Percentiles rank a stretch among this genome's conserved stretches.
phyloP scores from a whole-genome alignment of 2,113 vertebrate genomes.

The Myotis davidii region DNA sequence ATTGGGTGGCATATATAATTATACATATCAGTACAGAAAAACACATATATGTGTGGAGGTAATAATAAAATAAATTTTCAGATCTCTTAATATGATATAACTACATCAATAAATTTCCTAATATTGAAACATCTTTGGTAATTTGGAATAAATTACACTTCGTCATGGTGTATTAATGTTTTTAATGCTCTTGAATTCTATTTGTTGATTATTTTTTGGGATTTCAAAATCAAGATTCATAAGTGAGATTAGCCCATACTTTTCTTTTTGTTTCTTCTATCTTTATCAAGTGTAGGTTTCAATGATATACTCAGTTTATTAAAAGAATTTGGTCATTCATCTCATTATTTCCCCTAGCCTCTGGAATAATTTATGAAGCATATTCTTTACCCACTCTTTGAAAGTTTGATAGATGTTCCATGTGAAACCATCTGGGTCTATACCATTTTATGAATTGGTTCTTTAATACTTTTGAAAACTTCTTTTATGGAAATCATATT shows the following conservation, averaged over 20 bases:
- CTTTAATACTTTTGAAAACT: background rate
- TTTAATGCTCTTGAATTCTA: background rate
- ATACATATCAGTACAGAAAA: background rate
- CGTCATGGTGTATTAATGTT: background rate
- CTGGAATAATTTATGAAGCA: background rate
- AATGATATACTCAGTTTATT: background rate
- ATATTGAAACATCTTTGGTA: background rate
- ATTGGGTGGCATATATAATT: background rate
- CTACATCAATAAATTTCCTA: background rate
- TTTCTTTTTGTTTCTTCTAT: background rate
- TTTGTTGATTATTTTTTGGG: background rate
- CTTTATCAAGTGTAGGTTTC: background rate
- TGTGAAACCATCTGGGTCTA: no score
- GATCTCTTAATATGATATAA: background rate
- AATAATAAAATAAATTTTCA: background rate
- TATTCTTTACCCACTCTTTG: background rate
- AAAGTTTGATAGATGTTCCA: background rate
- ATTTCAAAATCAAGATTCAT: slow-evolving; percentile 20
- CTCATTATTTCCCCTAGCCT: background rate
- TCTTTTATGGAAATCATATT: background rate
- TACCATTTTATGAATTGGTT: background rate
- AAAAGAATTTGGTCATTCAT: background rate
- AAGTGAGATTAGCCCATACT: background rate
- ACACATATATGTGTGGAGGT: background rate
- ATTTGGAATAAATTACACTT: background rate